Base-by-base conservation (phyloP, 2,888 invertebrate species). In the Saturnia japonica region DNA sequence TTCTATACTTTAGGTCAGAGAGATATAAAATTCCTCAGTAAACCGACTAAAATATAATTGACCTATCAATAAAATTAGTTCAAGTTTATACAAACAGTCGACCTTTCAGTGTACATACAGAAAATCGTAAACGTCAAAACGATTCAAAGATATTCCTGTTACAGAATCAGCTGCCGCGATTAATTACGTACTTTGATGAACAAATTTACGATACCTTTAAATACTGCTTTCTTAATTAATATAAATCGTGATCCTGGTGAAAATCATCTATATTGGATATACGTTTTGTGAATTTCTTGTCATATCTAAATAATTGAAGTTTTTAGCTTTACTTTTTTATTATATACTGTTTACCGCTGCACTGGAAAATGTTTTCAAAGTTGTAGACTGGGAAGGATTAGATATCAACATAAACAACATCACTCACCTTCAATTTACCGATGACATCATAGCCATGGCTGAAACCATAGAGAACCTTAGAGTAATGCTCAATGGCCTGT, bases 81-180 rank as follows among this genome's bases (percentile, higher is more conserved):
- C 57, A 25, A 57, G 25, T 11, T 11, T 16, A 16, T 19, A 51
- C 47, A 19, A 19, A 51, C 47, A 51, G 47, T 7, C 19, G 19
- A 51, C 47, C 47, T 51, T 51, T 19, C 19, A 19, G 47, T 51
- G 47, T 57, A 57, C 11, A 57, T 25, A 34, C 34, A 0, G 34
- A 34, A 34, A 34, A 60, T 60, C 68, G 22, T 60, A 68, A 68
- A 68, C 14, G 22, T 68, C 68, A 69, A 62, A 40, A 40, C 34
- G 40, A 62, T 62, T 45, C 25, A 62, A 12, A n/a, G n/a, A n/a
- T 43, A 62, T 19, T 28, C 45, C 60, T 45, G 62, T 47, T 45
- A n/a, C 11, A 43, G 43, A 69, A 45, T 28, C 64, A 64, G 64
- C 40, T 69, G 69, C 42, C 22, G 34, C 60, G 40, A 28, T 64